Conservation (phyloP, 1,140 invertebrate species). For the Adelges cooleyi region DNA sequence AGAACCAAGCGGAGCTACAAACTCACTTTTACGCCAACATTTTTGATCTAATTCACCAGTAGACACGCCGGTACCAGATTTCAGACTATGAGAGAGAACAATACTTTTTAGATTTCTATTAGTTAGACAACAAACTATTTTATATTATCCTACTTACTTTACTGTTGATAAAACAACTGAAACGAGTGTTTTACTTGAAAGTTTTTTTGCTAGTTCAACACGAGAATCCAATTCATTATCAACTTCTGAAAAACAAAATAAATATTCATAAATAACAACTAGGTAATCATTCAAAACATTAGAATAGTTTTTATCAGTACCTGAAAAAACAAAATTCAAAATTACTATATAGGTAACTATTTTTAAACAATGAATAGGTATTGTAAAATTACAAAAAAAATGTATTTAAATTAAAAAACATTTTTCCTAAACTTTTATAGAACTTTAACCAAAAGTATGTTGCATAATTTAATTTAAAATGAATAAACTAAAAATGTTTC, state of each 20-base stretch:
- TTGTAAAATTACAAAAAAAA: too few species aligned
- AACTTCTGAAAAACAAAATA: slow-evolving; percentile 31
- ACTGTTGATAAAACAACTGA: slow-evolving; percentile 66
- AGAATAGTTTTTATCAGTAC: not conserved
- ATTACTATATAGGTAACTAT: too few species aligned
- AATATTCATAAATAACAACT: not conserved
- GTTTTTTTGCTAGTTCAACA: slow-evolving; percentile 60
- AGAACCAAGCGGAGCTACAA: slow-evolving; percentile 40
- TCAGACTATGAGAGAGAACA: slow-evolving; percentile 1
- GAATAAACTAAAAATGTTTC: too few species aligned
- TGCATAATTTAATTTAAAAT: too few species aligned
- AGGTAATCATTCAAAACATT: slow-evolving; percentile 34
- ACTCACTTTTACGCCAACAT: slow-evolving; percentile 62
- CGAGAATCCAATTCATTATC: slow-evolving; percentile 32
- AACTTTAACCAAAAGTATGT: too few species aligned
- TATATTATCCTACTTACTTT: slow-evolving; percentile 28
- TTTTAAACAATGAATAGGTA: too few species aligned
- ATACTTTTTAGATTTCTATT: not conserved
- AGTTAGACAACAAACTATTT: not conserved
- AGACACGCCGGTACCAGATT: slow-evolving; percentile 16
- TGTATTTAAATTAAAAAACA: too few species aligned
- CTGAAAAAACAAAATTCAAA: not conserved
- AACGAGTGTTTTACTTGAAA: slow-evolving; percentile 70
- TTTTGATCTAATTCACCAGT: slow-evolving; percentile 41
- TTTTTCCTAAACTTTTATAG: too few species aligned